These are phyloP conservation scores for Xiphophorus maculatus DNA, from an alignment of 2,113 vertebrate species.

Conservation along the genomic window DNA sequence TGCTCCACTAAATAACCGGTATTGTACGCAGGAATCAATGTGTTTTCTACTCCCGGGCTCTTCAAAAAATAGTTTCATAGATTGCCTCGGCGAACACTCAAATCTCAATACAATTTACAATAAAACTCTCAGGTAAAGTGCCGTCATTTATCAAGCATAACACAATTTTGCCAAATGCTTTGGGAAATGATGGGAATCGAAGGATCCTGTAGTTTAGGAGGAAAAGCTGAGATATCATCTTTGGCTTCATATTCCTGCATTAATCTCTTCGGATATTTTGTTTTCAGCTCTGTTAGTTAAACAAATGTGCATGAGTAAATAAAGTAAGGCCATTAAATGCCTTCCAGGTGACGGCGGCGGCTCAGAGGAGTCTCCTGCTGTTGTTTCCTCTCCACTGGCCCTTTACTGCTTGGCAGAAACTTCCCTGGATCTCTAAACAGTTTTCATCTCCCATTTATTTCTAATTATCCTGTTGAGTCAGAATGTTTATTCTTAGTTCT, in stretches of 20 bases:
- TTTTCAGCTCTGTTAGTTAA: neutral
- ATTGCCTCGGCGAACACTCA: conserved; percentile 1
- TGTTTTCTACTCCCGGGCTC: conserved; percentile 7
- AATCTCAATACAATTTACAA: conserved; percentile 11
- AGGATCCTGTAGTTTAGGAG: neutral
- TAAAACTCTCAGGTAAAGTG: conserved; percentile 7
- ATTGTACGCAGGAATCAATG: conserved; percentile 2
- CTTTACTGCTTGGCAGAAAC: neutral
- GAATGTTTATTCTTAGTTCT: no score
- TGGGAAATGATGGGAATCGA: neutral
- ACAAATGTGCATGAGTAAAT: neutral
- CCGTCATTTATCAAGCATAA: conserved; percentile 17
- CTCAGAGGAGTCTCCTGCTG: neutral
- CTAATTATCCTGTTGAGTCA: neutral
- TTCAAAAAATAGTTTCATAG: neutral
- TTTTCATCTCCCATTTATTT: neutral
- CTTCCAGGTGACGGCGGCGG: no score
- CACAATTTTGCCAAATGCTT: neutral
- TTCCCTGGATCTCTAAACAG: neutral
- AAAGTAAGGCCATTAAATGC: no score
- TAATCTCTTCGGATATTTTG: neutral
- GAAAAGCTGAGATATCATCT: conserved; percentile 1
- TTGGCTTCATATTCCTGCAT: neutral
- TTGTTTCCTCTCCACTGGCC: neutral
- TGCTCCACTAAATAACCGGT: neutral